Base-by-base conservation (phyloP, 1,140 invertebrate genomes). In the Asbolus verrucosus region DNA sequence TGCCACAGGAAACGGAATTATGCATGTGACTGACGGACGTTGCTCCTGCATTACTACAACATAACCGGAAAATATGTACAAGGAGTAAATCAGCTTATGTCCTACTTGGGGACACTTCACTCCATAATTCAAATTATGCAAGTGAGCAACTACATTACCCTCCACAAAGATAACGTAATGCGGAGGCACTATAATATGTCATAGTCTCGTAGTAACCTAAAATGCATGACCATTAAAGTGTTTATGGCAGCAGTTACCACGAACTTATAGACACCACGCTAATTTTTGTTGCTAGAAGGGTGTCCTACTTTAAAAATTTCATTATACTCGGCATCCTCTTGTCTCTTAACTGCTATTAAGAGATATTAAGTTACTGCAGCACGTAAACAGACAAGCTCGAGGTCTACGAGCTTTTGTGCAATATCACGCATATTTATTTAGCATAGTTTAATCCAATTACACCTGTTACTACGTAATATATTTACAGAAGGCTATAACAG, bases 1-100 rank as follows among this genome's bases (percentile, higher is more conserved):
- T 46, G 41, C 8, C 21, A 36, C 21, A 30, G 46, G 21, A 54
- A 54, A 9, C 46, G 46, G 46, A 18, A 54, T 27, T n/a, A 27
- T 21, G 21, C n/a, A n/a, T n/a, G n/a, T n/a, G 46, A 54, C 24
- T 54, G 46, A 54, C 46, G 46, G 46, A 54, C n/a, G n/a, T n/a
- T 54, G 46, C 46, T 54, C n/a, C 18, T 54, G 46, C 46, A 54
- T 54, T 54, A 54, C 19, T 21, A 54, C 27, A 27, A 54, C 46
- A 54, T 13, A 54, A 54, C 46, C 46, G 46, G 46, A 54, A 54
- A 54, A 21, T 24, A 54, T 19, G 46, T 54, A 21, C 46, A 54
- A 54, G 46, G 46, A 54, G 46, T 54, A 54, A 54, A 54, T 54
- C 46, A 54, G 46, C 46, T 54, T 54, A 54, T 54, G 46, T 54